Conservation (phyloP, 1,140 invertebrate genomes). For the Drosophila kepulauana region DNA sequence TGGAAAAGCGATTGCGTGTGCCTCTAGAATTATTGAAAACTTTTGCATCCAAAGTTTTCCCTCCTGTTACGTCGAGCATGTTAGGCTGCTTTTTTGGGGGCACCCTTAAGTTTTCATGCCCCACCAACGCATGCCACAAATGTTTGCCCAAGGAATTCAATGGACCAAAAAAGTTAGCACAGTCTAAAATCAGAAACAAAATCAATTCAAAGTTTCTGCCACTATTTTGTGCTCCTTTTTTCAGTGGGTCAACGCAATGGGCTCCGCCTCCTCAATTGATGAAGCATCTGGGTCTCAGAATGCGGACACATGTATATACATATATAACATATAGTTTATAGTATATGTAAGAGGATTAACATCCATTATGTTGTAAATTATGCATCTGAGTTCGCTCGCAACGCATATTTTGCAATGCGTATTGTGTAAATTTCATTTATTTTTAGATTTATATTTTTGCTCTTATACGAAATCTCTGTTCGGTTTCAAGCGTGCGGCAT, state of each 20-base stretch:
- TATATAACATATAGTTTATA: background rate
- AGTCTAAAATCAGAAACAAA: constrained; percentile 48
- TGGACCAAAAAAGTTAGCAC: constrained; percentile 44
- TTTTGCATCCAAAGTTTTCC: constrained; percentile 28
- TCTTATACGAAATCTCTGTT: constrained; percentile 54
- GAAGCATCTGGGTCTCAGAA: constrained; percentile 34
- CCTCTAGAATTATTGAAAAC: constrained; percentile 29
- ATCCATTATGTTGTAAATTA: constrained; percentile 67
- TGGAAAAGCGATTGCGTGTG: constrained; percentile 24
- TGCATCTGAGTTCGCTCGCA: constrained; percentile 39
- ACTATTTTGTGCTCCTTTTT: constrained; percentile 16
- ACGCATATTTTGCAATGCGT: constrained; percentile 37
- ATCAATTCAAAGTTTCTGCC: constrained; percentile 66
- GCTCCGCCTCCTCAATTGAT: background rate
- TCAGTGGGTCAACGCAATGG: constrained; percentile 26
- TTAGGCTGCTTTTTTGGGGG: background rate
- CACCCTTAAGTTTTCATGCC: constrained; percentile 33
- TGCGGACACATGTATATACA: background rate
- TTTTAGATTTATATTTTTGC: constrained; percentile 73
- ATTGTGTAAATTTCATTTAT: constrained; percentile 75
- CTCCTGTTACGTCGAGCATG: background rate
- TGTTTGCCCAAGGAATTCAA: constrained; percentile 59
- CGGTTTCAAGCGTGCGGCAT: constrained; percentile 62
- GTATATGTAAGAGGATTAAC: constrained; percentile 52
- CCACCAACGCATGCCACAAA: constrained; percentile 32